These are phyloP conservation scores for Sebastiscus tertius DNA, from an alignment of 2,797 vertebrate genomes.

Conservation along the genomic window DNA sequence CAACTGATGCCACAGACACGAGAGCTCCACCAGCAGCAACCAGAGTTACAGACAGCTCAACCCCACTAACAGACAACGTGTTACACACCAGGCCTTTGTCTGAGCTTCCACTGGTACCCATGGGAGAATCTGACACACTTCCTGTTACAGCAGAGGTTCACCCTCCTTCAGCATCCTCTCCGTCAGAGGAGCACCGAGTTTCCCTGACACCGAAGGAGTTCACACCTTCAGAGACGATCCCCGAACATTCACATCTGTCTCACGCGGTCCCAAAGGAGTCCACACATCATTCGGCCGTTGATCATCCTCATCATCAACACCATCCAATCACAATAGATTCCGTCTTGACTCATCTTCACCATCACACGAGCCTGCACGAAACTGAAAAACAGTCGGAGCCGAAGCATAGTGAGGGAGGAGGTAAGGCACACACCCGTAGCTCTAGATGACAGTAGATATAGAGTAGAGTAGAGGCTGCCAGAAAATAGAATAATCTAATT, in stretches of 20 bases:
- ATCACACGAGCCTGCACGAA: constrained; percentile 17
- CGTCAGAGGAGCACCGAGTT: constrained; percentile 33
- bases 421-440: constrained; percentile 52
- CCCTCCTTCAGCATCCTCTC: constrained; percentile 27
- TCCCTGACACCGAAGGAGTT: constrained; percentile 31
- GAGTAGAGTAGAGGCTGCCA: constrained; percentile 7
- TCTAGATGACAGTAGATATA: constrained; percentile 44
- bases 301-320: constrained; percentile 26
- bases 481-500: constrained; percentile 46
- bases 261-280: constrained; percentile 32
- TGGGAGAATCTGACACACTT: constrained; percentile 57
- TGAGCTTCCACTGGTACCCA: constrained; percentile 35
- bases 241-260: constrained; percentile 35
- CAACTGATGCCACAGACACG: constrained; percentile 57
- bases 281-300: constrained; percentile 24
- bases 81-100: constrained; percentile 44
- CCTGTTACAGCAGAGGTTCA: constrained; percentile 50
- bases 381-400: constrained; percentile 38
- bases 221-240: constrained; percentile 36
- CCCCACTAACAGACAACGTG: constrained; percentile 16
- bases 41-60: constrained; percentile 37
- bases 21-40: constrained; percentile 38
- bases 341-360: constrained; percentile 3
- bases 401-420: constrained; percentile 45
- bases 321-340: constrained; percentile 29